These are phyloP conservation scores for Acanthosoma haemorrhoidale DNA, from an alignment of 2,888 invertebrate species.

Conservation along the genomic window DNA sequence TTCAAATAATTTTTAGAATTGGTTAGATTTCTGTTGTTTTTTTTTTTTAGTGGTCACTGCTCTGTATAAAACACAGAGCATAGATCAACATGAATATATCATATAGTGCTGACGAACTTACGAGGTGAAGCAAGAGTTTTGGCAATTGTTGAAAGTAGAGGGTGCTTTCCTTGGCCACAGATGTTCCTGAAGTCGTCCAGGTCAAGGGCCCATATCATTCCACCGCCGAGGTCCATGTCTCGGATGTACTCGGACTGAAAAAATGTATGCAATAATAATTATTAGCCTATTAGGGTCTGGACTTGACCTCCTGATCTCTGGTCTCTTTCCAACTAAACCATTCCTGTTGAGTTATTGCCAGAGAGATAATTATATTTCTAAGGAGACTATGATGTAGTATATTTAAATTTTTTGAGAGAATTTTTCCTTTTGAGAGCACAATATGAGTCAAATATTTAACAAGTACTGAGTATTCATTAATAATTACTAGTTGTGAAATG, in stretches of 20 bases:
- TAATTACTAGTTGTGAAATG: too few relatives aligned
- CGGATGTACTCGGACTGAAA: slow-evolving; percentile 65
- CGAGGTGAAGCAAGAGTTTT: slow-evolving; percentile 53
- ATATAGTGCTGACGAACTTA: slow-evolving; percentile 29
- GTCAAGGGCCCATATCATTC: slow-evolving; percentile 88
- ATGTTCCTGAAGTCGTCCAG: slow-evolving; percentile 77
- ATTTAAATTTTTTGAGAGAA: not conserved
- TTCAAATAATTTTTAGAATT: too few relatives aligned
- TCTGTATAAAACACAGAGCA: too few relatives aligned
- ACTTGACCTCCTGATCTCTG: too few relatives aligned
- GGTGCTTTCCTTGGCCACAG: slow-evolving; percentile 75
- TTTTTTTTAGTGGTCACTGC: not conserved
- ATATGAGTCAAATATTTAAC: too few relatives aligned
- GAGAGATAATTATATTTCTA: too few relatives aligned
- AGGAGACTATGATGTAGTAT: not conserved
- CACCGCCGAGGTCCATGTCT: slow-evolving; percentile 71
- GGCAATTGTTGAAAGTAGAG: slow-evolving; percentile 71
- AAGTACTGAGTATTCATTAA: too few relatives aligned
- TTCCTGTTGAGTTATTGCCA: too few relatives aligned
- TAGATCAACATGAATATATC: too few relatives aligned
- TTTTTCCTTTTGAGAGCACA: too few relatives aligned
- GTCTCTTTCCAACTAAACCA: too few relatives aligned
- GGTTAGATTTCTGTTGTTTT: slow-evolving; percentile 30
- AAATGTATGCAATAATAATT: slow-evolving; percentile 5
- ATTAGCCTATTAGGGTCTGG: too few relatives aligned